Evolutionary conservation across 2,888 invertebrate species (phyloP), one percentile per base, ranked within the genome.

Genomic region (Biston stratarius): DNA sequence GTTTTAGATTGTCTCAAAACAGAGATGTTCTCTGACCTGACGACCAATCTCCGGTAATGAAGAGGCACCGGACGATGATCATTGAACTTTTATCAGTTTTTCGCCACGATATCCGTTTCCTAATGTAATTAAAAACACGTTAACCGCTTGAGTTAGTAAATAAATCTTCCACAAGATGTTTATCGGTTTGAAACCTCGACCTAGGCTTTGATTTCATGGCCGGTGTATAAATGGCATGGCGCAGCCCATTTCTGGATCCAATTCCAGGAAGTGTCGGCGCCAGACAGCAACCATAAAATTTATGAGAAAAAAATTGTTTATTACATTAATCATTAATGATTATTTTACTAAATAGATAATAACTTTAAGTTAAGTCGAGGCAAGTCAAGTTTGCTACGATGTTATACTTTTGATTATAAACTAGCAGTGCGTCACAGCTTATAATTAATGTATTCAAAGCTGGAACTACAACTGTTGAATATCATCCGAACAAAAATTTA

Each of bases 161-260:
- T 63, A 63, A 63, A 56, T 63, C 56, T 63, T 49, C 62, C 11
- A 36, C 61, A 42, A 61, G 61, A 61, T 63, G 62, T 63, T 56
- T 63, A 63, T 63, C 56, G 62, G 62, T 48, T 63, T 56, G 62
- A 63, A 63, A 24, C 56, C 48, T 62, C 56, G 56, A 62, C 62
- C 55, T 56, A 63, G 48, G 15, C 47, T 55, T 48, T 51, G 57
- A 7, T 14, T n/a, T 63, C 63, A 63, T 38, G 57, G 63, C n/a
- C 49, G 40, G 52, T 59, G 33, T 52, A 64, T 58, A 58, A 51
- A 47, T 45, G 51, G 33, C 33, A 47, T 45, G 57, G 14, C 33
- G 55, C 49, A 40, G 12, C 38, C 59, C 47, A 59, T 59, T 49
- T 59, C 55, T 56, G 55, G 40, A 56, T 24, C 12, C 24, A 38